These are phyloP conservation scores for Nymphalis polychloros DNA, from an alignment of 2,888 invertebrate species.

Conservation along the genomic window DNA sequence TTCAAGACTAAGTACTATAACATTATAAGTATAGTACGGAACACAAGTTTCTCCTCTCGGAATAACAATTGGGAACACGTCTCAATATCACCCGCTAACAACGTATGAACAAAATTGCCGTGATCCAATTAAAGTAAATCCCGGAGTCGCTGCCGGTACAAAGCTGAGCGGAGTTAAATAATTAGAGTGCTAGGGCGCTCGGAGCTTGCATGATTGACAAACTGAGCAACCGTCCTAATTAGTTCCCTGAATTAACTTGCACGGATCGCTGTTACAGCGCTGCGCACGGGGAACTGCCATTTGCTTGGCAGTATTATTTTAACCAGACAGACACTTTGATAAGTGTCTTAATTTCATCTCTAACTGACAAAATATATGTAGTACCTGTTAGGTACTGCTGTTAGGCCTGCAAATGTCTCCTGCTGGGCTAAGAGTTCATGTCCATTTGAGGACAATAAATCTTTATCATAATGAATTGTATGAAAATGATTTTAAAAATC, in stretches of 20 bases:
- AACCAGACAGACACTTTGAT: not conserved
- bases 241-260: conserved; percentile 67
- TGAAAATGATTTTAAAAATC: no score
- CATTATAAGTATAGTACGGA: not conserved
- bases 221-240: conserved; percentile 67
- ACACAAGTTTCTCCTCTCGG: not conserved
- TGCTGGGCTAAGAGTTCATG: no score
- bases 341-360: no score
- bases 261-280: conserved; percentile 46
- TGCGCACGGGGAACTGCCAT: not conserved
- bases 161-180: conserved; percentile 57
- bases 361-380: no score
- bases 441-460: no score
- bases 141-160: conserved; percentile 46
- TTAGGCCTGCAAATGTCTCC: no score
- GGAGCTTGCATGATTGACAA: conserved; percentile 67
- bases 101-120: conserved; percentile 43
- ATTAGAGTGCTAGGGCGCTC: conserved; percentile 49
- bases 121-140: conserved; percentile 55
- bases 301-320: not conserved
- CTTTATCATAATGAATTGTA: no score
- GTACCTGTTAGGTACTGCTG: no score
- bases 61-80: conserved; percentile 26
- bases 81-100: conserved; percentile 39
- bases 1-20: not conserved